Percentiles rank a stretch among this genome's conserved stretches.
Conservation (phyloP, 2,113 vertebrate genomes). For the Recurvirostra avosetta region DNA sequence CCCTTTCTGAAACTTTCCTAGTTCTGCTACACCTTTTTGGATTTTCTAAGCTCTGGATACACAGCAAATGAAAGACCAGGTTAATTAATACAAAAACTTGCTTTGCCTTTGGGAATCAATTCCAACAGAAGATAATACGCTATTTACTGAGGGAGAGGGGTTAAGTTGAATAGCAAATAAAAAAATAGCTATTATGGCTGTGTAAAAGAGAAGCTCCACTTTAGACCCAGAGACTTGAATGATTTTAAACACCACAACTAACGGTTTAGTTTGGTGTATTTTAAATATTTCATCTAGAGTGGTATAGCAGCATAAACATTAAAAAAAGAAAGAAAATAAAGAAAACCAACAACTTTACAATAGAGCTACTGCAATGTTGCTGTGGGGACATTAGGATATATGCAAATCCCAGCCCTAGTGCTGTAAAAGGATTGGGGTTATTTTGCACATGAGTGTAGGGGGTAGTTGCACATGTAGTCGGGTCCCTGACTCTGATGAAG, state of each 20-base stretch:
- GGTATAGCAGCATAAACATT: neutral
- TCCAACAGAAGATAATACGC: neutral
- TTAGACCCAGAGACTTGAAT: neutral
- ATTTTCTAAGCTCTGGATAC: neutral
- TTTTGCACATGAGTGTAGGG: neutral
- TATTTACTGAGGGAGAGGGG: neutral
- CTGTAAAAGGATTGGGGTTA: neutral
- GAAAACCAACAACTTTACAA: neutral
- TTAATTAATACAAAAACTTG: neutral
- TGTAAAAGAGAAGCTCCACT: neutral
- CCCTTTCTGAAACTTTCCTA: neutral
- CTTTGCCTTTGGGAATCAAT: neutral
- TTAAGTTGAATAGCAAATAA: neutral
- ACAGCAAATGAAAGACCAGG: neutral
- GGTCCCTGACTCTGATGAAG: neutral
- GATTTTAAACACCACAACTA: neutral
- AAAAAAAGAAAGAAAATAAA: neutral
- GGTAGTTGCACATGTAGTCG: neutral
- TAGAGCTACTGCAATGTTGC: neutral
- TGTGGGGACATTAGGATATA: neutral
- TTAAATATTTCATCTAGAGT: neutral
- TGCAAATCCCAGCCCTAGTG: neutral
- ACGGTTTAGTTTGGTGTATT: neutral
- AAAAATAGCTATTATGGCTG: neutral
- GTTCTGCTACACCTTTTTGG: neutral